These are phyloP conservation scores for Aricia agestis DNA, from an alignment of 1,140 invertebrate species.

Conservation along the genomic window DNA sequence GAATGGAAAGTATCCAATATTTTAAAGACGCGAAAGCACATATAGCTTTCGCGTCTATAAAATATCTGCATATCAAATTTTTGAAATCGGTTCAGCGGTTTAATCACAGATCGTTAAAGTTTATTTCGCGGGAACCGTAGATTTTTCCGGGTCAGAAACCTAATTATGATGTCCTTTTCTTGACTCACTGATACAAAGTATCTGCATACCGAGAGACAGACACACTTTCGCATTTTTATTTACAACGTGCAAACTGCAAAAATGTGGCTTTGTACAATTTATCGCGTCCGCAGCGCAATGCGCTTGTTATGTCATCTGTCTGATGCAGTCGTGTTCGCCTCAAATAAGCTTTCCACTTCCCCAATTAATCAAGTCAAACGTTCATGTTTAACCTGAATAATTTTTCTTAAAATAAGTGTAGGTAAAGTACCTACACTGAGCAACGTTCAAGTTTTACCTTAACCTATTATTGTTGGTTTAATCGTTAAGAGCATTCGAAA, in stretches of 20 bases:
- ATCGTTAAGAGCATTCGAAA: not conserved
- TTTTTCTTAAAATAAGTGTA: not conserved
- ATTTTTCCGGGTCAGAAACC: too few relatives aligned
- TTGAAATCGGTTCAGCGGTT: too few relatives aligned
- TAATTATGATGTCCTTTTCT: too few relatives aligned
- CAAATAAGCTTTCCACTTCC: constrained; percentile 14
- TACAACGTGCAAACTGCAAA: constrained; percentile 25
- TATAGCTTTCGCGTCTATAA: too few relatives aligned
- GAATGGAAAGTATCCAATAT: too few relatives aligned
- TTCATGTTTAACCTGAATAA: not conserved
- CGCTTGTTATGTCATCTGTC: constrained; percentile 32
- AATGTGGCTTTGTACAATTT: constrained; percentile 23
- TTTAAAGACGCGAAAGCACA: too few relatives aligned
- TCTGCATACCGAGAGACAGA: too few relatives aligned
- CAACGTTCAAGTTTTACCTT: not conserved
- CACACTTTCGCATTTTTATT: too few relatives aligned
- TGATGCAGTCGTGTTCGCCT: constrained; percentile 19
- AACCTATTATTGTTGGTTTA: not conserved
- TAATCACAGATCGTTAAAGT: too few relatives aligned
- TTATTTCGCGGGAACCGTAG: too few relatives aligned
- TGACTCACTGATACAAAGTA: too few relatives aligned
- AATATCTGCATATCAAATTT: too few relatives aligned
- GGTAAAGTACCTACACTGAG: not conserved
- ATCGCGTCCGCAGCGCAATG: constrained; percentile 30
- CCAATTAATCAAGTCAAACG: constrained; percentile 1